Percentiles rank a stretch among this genome's conserved stretches.
These are phyloP conservation scores for Pachliopta kotzebuea DNA, from an alignment of 2,888 invertebrate species.

Conservation along the genomic window DNA sequence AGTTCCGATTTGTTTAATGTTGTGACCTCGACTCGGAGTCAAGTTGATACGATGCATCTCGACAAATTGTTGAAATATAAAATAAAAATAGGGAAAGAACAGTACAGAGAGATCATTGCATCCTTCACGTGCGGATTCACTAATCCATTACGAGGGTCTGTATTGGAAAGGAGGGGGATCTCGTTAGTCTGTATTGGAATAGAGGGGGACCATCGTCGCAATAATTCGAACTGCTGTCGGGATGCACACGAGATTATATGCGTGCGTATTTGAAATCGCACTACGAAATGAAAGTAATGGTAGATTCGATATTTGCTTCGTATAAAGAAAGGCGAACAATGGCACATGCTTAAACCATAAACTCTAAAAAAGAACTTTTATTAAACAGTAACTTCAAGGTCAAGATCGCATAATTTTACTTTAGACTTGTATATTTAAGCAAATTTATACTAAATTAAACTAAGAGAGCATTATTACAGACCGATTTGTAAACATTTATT, in stretches of 20 bases:
- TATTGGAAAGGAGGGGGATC: not conserved
- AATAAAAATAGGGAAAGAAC: not conserved
- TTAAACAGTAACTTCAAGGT: not conserved
- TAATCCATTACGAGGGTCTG: slow-evolving; percentile 1
- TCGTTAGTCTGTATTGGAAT: not conserved
- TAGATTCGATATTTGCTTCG: not conserved
- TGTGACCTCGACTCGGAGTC: not conserved
- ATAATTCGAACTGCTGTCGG: not conserved
- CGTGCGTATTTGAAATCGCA: not conserved
- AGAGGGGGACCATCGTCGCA: slow-evolving; percentile 3
- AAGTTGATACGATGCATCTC: not conserved
- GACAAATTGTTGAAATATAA: not conserved
- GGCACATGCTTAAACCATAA: not conserved
- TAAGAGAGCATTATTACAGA: no score
- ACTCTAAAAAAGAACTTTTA: not conserved
- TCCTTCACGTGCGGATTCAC: not conserved
- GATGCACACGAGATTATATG: not conserved
- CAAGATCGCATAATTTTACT: no score
- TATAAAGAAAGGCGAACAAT: not conserved
- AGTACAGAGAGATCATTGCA: not conserved
- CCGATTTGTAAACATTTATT: no score
- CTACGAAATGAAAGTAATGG: not conserved
- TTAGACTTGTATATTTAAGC: no score
- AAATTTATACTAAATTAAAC: no score
- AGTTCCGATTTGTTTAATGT: no score